Conservation (phyloP, 2,797 vertebrate genomes). For the Rhinella marina region DNA sequence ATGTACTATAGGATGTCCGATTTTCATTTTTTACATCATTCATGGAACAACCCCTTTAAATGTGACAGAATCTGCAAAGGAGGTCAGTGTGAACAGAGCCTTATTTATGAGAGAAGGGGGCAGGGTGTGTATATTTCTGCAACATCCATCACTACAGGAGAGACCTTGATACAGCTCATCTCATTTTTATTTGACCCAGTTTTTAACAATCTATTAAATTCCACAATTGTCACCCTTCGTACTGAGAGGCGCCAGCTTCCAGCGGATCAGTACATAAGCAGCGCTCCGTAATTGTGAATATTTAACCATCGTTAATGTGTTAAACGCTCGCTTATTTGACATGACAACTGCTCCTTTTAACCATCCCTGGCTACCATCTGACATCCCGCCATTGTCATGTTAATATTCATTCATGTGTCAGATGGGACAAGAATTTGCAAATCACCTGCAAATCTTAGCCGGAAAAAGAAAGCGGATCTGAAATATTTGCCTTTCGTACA, state of each 20-base stretch:
- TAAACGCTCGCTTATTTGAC: slow-evolving; percentile 24
- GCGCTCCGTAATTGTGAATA: slow-evolving; percentile 30
- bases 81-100: too few relatives aligned
- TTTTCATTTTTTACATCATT: too few relatives aligned
- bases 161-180: not conserved
- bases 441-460: slow-evolving; percentile 5
- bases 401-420: slow-evolving; percentile 37
- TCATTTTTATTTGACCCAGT: not conserved
- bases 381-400: slow-evolving; percentile 37
- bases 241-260: not conserved
- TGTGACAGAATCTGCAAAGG: too few relatives aligned
- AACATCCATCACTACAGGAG: not conserved
- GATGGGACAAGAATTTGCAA: slow-evolving; percentile 25
- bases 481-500: not conserved
- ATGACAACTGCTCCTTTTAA: slow-evolving; percentile 37
- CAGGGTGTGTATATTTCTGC: not conserved
- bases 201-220: not conserved
- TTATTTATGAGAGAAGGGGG: too few relatives aligned
- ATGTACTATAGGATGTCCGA: too few relatives aligned
- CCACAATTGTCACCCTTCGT: not conserved
- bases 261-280: not conserved
- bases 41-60: too few relatives aligned
- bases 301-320: slow-evolving; percentile 35
- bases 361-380: slow-evolving; percentile 33
- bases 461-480: not conserved